Conservation (phyloP, 23 tunicate genomes). For the Ascidia mentula region DNA sequence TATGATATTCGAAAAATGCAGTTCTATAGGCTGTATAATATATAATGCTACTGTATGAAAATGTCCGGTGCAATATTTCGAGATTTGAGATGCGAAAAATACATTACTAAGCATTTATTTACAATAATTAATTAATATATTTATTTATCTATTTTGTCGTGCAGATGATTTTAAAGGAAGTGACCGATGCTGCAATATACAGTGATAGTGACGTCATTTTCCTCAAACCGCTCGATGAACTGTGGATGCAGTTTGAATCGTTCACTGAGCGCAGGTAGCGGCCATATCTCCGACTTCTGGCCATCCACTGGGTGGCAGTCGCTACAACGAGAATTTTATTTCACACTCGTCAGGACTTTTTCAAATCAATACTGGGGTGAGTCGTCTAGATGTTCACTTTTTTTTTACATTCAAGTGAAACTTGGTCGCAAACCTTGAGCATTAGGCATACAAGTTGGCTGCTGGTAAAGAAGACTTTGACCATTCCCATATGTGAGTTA, state of each 20-base stretch:
- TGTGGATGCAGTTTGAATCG: constrained; percentile 61
- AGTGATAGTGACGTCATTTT: constrained; percentile 93
- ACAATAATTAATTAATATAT: too few relatives aligned
- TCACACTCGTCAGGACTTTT: constrained; percentile 63
- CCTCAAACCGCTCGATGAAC: constrained; percentile 83
- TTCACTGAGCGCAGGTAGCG: constrained; percentile 61
- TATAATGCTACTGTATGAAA: too few relatives aligned
- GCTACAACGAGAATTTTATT: constrained; percentile 83
- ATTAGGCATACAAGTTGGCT: too few relatives aligned
- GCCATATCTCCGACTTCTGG: constrained; percentile 95
- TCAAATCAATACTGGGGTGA: constrained; percentile 93
- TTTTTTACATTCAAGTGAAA: neutral
- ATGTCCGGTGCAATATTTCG: too few relatives aligned
- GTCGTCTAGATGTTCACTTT: neutral
- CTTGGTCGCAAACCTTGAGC: too few relatives aligned
- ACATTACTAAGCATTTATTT: too few relatives aligned
- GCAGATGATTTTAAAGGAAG: constrained; percentile 68
- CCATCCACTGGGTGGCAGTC: constrained; percentile 77
- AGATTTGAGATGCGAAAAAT: too few relatives aligned
- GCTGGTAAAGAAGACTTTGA: too few relatives aligned
- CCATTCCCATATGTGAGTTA: too few relatives aligned
- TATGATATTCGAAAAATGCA: too few relatives aligned
- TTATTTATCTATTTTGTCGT: too few relatives aligned
- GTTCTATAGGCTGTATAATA: too few relatives aligned
- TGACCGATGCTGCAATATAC: constrained; percentile 83